Conservation (phyloP, 1,140 invertebrate genomes). For the Brachionus rotundiformis region DNA sequence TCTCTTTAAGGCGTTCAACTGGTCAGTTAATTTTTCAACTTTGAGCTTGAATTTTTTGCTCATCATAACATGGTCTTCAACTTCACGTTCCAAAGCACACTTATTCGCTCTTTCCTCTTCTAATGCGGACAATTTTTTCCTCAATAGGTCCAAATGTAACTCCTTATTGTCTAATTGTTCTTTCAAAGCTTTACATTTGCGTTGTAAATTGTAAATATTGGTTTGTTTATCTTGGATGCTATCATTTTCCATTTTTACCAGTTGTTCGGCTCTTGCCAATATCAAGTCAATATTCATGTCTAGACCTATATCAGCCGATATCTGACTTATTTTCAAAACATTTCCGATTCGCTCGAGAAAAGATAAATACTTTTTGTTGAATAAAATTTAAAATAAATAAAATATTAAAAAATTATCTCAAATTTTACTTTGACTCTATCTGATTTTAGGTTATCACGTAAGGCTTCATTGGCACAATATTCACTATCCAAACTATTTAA, state of each 20-base stretch:
- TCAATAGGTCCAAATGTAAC: conserved; percentile 81
- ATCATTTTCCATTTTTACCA: conserved; percentile 61
- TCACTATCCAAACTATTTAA: conserved; percentile 60
- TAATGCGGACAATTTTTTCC: conserved; percentile 71
- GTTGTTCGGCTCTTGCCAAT: conserved; percentile 60
- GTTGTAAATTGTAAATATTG: conserved; percentile 59
- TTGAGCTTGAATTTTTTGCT: conserved; percentile 50
- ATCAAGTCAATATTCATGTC: conserved; percentile 62
- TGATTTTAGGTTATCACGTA: conserved; percentile 59
- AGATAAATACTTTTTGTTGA: conserved; percentile 58
- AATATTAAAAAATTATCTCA: not conserved
- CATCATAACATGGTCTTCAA: conserved; percentile 50
- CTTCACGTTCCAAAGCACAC: conserved; percentile 54
- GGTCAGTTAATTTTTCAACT: conserved; percentile 51
- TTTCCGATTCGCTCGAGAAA: conserved; percentile 60
- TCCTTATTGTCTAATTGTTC: conserved; percentile 89
- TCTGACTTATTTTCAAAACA: conserved; percentile 62
- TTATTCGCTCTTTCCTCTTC: conserved; percentile 57
- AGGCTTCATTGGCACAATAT: conserved; percentile 60
- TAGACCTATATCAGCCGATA: conserved; percentile 61
- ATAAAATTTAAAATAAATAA: not conserved
- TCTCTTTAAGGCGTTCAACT: conserved; percentile 36
- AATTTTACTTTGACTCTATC: conserved; percentile 62
- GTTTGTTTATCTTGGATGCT: conserved; percentile 60
- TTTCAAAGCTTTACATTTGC: conserved; percentile 70